Base-by-base conservation (phyloP, 2,888 invertebrate genomes). In the Liopterus haemorrhoidalis region DNA sequence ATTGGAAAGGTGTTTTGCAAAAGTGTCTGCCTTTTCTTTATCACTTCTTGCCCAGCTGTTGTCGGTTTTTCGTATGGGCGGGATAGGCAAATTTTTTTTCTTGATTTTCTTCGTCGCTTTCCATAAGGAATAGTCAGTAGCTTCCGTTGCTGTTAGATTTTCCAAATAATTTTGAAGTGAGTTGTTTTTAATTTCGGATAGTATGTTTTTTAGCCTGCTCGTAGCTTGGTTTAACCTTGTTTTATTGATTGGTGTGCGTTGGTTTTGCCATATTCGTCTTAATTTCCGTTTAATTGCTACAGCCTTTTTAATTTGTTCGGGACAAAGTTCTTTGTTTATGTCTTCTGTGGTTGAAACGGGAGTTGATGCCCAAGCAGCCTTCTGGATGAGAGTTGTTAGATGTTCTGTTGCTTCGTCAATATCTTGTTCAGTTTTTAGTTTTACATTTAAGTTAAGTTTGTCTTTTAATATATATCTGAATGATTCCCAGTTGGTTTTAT, bases 91-190 rank as follows among this genome's bases (percentile, higher is more conserved):
- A 31, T 37, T 19, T 11, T 49, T 52, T 14, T 37, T 33, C 31
- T 54, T 53, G 12, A 55, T 15, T 9, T 46, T 33, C 39, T 41
- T 53, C 3, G 52, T 53, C 5, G 46, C 48, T 36, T 54, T 57
- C 52, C 54, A 57, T 15, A 57, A 38, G 1, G 53, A 57, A 38
- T 55, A 55, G 20, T 54, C 41, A 5, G 30, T 47, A 12, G 22
- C 16, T 15, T 47, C 28, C 3, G 37, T 30, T 16, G 18, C 19
- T n/a, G 37, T 31, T 39, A 38, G 36, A 19, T 42, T 47, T 2
- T 19, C 36, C 28, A 41, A 28, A 19, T 47, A 30, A 27, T 38
- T 33, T 30, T 42, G 42, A 18, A 38, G 42, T 5, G 12, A 24
- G 12, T 19, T 18, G 21, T 47, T 47, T 37, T 31, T 47, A 5